A percentile compares a stretch with the other conserved stretches of the same genome.
These are phyloP conservation scores for Leptestheria dahalacensis DNA, from an alignment of 1,140 invertebrate species.

Conservation along the genomic window DNA sequence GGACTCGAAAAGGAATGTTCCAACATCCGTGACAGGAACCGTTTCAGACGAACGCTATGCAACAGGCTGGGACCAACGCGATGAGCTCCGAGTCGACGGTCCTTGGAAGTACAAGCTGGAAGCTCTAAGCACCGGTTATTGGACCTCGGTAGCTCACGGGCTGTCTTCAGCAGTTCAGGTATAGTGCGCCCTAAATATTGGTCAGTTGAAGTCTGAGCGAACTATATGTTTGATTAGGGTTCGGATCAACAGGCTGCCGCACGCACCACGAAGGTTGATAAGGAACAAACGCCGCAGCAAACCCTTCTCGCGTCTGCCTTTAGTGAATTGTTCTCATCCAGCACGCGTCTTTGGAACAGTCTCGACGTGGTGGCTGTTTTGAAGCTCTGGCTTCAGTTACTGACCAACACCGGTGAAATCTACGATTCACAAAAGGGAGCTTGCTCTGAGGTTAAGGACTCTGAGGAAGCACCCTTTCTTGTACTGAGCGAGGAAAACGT, in stretches of 20 bases:
- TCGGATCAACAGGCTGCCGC: too few relatives aligned
- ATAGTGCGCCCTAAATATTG: too few relatives aligned
- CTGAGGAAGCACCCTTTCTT: too few relatives aligned
- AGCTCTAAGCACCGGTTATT: background rate
- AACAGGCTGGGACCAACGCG: background rate
- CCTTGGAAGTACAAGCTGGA: conserved; percentile 8
- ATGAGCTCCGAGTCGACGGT: background rate
- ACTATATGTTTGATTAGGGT: too few relatives aligned
- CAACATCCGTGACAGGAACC: background rate
- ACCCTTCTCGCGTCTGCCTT: background rate
- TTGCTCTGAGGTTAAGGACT: too few relatives aligned
- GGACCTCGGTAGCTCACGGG: background rate
- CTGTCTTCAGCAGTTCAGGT: background rate
- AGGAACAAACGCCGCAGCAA: background rate
- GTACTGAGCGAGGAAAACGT: too few relatives aligned
- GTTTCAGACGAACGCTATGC: background rate
- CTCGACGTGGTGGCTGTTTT: conserved; percentile 14
- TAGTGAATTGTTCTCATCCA: background rate
- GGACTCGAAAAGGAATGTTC: background rate
- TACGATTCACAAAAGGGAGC: too few relatives aligned
- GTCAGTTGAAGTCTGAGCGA: too few relatives aligned
- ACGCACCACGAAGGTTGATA: too few relatives aligned
- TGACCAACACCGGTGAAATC: background rate
- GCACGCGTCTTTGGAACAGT: conserved; percentile 12
- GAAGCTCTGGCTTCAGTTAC: conserved; percentile 6